Conservation (phyloP, 2,888 invertebrate species). For the Lithophane semibrunnea region DNA sequence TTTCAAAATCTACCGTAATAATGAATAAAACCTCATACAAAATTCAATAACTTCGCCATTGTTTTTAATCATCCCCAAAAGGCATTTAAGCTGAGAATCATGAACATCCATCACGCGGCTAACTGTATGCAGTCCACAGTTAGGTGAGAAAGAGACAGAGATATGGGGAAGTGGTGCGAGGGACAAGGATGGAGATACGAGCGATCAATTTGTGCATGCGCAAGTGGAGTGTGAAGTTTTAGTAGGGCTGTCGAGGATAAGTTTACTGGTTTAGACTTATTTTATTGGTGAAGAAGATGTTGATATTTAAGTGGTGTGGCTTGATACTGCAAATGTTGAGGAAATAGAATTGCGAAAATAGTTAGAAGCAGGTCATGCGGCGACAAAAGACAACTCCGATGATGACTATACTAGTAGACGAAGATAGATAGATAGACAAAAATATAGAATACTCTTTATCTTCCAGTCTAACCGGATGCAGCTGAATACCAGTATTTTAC, state of each 20-base stretch:
- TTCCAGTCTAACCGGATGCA: too few relatives aligned
- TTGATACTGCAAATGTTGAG: background rate
- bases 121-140: conserved; percentile 83
- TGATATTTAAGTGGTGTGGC: background rate
- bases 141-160: conserved; percentile 78
- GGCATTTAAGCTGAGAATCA: conserved; percentile 64
- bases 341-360: background rate
- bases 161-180: conserved; percentile 19
- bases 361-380: background rate
- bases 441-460: too few relatives aligned
- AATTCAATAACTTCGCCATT: conserved; percentile 52
- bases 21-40: conserved; percentile 10
- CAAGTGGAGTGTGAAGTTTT: conserved; percentile 85
- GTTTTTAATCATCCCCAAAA: conserved; percentile 67
- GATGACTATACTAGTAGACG: background rate
- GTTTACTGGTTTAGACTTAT: conserved; percentile 43
- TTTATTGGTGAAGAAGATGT: background rate
- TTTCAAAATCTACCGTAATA: conserved; percentile 5
- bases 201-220: conserved; percentile 85
- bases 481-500: too few relatives aligned
- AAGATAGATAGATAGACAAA: background rate
- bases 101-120: conserved; percentile 72
- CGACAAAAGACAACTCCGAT: too few relatives aligned
- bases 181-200: conserved; percentile 66
- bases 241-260: conserved; percentile 73